Base-by-base conservation (phyloP, 2,888 invertebrate species). In the Brachyopa scutellaris region DNA sequence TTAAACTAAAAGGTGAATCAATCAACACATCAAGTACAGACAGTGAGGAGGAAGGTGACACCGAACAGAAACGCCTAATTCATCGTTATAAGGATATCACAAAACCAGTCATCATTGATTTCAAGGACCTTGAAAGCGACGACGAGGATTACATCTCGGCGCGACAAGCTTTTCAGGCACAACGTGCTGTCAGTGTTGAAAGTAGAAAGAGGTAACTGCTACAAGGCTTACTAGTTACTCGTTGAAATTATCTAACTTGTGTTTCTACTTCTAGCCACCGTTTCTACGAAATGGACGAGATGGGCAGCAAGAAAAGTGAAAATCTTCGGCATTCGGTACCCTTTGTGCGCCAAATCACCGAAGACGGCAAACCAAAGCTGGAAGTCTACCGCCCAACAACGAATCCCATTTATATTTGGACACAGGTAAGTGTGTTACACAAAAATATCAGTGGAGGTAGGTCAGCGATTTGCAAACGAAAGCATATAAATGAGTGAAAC, bases 231-330 rank as follows among this genome's bases (percentile, higher is more conserved):
- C 13, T 7, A n/a, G n/a, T n/a, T n/a, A n/a, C n/a, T n/a, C n/a
- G n/a, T n/a, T n/a, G n/a, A n/a, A n/a, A n/a, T n/a, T n/a, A n/a
- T n/a, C n/a, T n/a, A n/a, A n/a, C n/a, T n/a, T n/a, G n/a, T n/a
- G n/a, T n/a, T n/a, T 2, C 9, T 15, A 2, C 19, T 21, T 47
- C 0, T 40, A 91, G 91, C 70, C 88, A 88, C 49, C 88, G 91
- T 53, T 85, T 89, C 57, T 90, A 92, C 91, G 93, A 93, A 89
- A 93, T 93, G 93, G 93, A 93, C 88, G 93, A 93, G 61, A 93
- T 93, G 88, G 89, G 90, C 51, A 87, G 87, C 84, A 92, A 92
- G 26, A 93, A 93, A 85, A 92, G 92, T 62, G 93, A 93, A 86
- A 93, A 93, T 87, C 87, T 93, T 70, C 91, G 93, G 17, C 92